A percentile compares a stretch with the other conserved stretches of the same genome.
Evolutionary conservation across 2,797 vertebrate species (phyloP).

Genomic region (Jordanella pulchra): DNA sequence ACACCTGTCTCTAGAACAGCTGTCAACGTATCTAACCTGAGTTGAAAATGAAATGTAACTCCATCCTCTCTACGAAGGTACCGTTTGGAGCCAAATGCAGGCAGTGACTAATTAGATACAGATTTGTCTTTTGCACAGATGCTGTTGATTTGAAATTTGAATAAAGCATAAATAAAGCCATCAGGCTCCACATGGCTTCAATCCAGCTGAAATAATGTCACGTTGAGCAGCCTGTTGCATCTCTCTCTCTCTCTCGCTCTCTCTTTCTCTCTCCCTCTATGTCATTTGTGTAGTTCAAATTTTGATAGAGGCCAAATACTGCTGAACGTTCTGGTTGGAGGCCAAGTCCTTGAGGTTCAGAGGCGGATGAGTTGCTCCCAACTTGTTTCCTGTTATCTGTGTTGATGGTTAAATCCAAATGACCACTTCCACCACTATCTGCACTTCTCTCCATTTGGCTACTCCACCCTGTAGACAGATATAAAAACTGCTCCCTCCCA

Average conservation of each 20-base stretch:
- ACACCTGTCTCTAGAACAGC: constrained; percentile 32
- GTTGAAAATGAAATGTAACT: constrained; percentile 20
- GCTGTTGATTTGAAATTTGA: constrained; percentile 38
- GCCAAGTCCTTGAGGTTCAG: constrained; percentile 48
- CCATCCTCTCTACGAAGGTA: constrained; percentile 10
- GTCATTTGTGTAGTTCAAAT: constrained; percentile 35
- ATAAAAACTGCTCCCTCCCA: constrained; percentile 43
- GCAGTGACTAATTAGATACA: constrained; percentile 19
- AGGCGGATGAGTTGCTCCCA: constrained; percentile 64
- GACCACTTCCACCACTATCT: constrained; percentile 60
- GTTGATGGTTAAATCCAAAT: constrained; percentile 56
- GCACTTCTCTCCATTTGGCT: constrained; percentile 48
- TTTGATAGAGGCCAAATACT: constrained; percentile 41
- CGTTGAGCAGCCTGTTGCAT: constrained; percentile 4
- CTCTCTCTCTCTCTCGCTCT: background rate
- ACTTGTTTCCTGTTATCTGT: constrained; percentile 68
- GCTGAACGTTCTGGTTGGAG: constrained; percentile 32
- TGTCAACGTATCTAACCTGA: constrained; percentile 17
- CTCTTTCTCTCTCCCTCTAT: constrained; percentile 25
- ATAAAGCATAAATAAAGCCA: constrained; percentile 31
- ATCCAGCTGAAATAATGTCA: constrained; percentile 25
- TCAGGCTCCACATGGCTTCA: constrained; percentile 12
- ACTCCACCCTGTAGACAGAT: constrained; percentile 45
- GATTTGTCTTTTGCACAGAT: constrained; percentile 33
- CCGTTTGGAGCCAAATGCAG: constrained; percentile 13